A percentile compares a stretch with the other conserved stretches of the same genome.
phyloP scores from a whole-genome alignment of 2,888 invertebrate genomes.

The Acronicta psi region DNA sequence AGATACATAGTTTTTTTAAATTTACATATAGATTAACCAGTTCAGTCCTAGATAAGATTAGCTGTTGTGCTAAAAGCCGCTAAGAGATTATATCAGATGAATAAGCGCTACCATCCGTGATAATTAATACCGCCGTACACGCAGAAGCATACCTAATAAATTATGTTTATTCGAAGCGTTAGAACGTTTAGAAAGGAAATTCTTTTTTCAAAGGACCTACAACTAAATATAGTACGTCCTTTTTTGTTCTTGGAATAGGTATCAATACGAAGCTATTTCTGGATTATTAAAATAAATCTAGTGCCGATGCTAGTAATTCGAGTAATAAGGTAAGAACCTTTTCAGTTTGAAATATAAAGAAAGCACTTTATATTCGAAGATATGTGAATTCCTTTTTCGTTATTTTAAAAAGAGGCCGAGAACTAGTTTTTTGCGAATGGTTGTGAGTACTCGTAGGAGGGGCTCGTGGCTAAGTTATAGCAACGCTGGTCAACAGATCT shows the following conservation, averaged over 20 bases:
- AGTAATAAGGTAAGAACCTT: conserved; percentile 36
- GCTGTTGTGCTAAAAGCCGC: background rate
- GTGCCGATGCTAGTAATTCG: conserved; percentile 12
- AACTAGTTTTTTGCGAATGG: no score
- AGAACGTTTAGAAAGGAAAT: background rate
- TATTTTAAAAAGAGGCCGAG: no score
- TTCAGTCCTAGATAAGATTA: conserved; percentile 1
- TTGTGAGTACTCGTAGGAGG: no score
- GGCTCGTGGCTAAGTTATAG: no score
- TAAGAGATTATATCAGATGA: background rate
- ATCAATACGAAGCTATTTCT: background rate
- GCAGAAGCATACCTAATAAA: background rate
- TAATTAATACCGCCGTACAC: background rate
- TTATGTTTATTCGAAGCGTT: background rate
- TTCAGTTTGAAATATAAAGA: conserved; percentile 6
- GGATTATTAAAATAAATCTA: conserved; percentile 18
- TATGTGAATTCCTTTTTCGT: no score
- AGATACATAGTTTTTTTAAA: background rate
- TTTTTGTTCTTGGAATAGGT: background rate
- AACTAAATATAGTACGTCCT: background rate
- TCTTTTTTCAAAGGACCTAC: background rate
- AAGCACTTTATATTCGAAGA: conserved; percentile 15
- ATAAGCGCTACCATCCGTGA: background rate
- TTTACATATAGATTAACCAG: background rate
- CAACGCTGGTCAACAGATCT: no score